Conservation (phyloP, 1,140 invertebrate genomes). For the Spodoptera litura region DNA sequence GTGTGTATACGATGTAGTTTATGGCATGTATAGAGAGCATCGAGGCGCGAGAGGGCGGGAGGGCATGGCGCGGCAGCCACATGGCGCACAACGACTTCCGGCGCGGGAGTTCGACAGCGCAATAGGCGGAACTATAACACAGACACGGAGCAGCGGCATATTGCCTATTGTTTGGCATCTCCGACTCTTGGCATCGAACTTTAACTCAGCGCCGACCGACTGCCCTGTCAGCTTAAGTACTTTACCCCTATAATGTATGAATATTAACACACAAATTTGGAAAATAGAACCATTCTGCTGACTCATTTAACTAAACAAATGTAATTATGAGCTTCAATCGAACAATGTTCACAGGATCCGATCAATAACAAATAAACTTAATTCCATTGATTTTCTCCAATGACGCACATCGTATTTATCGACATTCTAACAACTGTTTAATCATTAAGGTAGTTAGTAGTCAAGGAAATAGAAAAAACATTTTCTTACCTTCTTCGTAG, state of each 20-base stretch:
- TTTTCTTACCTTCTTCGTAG: not conserved
- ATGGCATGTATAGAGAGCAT: constrained; percentile 20
- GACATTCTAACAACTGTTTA: constrained; percentile 21
- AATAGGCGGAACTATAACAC: constrained; percentile 73
- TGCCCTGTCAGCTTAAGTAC: constrained; percentile 78
- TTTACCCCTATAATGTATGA: constrained; percentile 73
- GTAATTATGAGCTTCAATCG: constrained; percentile 12
- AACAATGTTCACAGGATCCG: not conserved
- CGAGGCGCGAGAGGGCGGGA: constrained; percentile 3
- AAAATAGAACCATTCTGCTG: constrained; percentile 62
- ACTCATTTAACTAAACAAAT: constrained; percentile 54
- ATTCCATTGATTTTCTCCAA: constrained; percentile 27
- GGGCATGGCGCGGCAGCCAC: constrained; percentile 24
- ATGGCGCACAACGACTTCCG: constrained; percentile 69
- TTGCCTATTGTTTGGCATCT: constrained; percentile 84
- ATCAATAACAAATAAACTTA: constrained; percentile 10
- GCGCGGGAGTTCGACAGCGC: constrained; percentile 67
- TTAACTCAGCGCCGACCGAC: constrained; percentile 68
- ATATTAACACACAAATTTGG: constrained; percentile 68
- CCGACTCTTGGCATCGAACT: constrained; percentile 80
- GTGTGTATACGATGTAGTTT: constrained; percentile 38
- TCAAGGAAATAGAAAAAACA: constrained; percentile 1
- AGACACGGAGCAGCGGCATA: constrained; percentile 66
- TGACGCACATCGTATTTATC: constrained; percentile 24
- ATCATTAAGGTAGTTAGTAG: not conserved